phyloP scores from a whole-genome alignment of 1,140 invertebrate species.

The Diorhabda carinulata region DNA sequence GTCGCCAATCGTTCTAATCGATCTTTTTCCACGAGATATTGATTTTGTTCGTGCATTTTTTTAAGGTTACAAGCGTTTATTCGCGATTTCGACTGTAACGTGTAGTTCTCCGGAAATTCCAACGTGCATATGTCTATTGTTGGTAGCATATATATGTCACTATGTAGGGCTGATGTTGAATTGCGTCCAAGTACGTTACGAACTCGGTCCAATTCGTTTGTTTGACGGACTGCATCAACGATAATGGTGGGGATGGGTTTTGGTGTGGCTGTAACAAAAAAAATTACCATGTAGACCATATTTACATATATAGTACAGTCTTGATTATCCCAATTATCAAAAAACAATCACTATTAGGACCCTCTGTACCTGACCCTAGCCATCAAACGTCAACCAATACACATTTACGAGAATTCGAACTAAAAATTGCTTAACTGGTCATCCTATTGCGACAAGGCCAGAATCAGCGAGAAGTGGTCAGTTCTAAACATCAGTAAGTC shows the following conservation, averaged over 20 bases:
- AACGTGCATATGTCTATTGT: slow-evolving; percentile 42
- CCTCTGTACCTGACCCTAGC: no score
- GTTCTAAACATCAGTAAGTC: no score
- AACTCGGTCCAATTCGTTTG: slow-evolving; percentile 37
- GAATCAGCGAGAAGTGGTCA: no score
- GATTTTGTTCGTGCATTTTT: slow-evolving; percentile 34
- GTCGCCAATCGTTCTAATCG: slow-evolving; percentile 32
- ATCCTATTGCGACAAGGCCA: no score
- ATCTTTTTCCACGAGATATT: slow-evolving; percentile 29
- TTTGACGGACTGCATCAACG: slow-evolving; percentile 32
- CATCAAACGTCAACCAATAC: no score
- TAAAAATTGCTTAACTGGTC: no score
- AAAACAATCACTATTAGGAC: no score
- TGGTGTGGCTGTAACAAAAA: slow-evolving; percentile 40
- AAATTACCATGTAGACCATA: not conserved
- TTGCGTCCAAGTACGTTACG: slow-evolving; percentile 39
- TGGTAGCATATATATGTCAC: slow-evolving; percentile 39
- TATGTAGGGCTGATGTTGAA: slow-evolving; percentile 38
- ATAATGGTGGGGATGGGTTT: slow-evolving; percentile 42
- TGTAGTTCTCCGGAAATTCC: slow-evolving; percentile 36
- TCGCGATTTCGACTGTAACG: slow-evolving; percentile 19
- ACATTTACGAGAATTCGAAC: no score
- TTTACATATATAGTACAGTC: no score
- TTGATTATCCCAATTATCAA: no score
- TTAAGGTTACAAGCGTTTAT: slow-evolving; percentile 37